Evolutionary conservation across 2,113 vertebrate genomes (phyloP).

Genomic region (Cisticola juncidis): DNA sequence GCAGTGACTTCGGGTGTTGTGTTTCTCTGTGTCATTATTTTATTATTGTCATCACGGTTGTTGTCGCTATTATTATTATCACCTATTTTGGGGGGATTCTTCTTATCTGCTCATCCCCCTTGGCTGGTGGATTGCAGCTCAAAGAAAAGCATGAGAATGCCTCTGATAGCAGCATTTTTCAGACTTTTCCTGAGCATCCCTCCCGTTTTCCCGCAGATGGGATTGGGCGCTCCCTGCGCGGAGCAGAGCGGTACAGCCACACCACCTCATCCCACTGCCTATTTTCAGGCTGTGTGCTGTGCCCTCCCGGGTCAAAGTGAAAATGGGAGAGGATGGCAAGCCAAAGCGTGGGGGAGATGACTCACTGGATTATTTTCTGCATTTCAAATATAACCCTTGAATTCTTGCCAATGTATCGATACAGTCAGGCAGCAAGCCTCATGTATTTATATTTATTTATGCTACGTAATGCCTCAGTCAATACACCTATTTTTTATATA

Average conservation of each 20-base stretch:
- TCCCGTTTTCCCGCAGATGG: not conserved
- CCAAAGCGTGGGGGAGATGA: slow-evolving; percentile 44
- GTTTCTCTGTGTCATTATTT: not conserved
- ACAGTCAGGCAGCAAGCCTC: not conserved
- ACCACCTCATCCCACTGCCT: not conserved
- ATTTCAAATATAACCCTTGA: slow-evolving; percentile 30
- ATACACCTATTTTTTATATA: not conserved
- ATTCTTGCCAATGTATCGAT: slow-evolving; percentile 15
- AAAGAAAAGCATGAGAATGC: not conserved
- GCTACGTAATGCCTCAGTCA: not conserved
- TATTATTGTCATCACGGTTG: not conserved
- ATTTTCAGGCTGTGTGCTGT: not conserved
- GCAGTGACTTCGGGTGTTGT: not conserved
- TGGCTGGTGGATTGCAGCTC: not conserved
- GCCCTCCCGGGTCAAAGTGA: slow-evolving; percentile 11
- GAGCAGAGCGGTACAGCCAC: not conserved
- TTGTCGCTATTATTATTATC: no score
- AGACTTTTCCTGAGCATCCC: not conserved
- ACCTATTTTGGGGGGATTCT: not conserved
- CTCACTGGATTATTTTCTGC: slow-evolving; percentile 44
- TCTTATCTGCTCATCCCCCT: not conserved
- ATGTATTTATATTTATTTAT: not conserved
- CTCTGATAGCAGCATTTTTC: not conserved
- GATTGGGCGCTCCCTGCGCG: not conserved
- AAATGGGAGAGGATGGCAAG: slow-evolving; percentile 11